phyloP scores from a whole-genome alignment of 2,113 vertebrate species.

The Halcyon malimbica region DNA sequence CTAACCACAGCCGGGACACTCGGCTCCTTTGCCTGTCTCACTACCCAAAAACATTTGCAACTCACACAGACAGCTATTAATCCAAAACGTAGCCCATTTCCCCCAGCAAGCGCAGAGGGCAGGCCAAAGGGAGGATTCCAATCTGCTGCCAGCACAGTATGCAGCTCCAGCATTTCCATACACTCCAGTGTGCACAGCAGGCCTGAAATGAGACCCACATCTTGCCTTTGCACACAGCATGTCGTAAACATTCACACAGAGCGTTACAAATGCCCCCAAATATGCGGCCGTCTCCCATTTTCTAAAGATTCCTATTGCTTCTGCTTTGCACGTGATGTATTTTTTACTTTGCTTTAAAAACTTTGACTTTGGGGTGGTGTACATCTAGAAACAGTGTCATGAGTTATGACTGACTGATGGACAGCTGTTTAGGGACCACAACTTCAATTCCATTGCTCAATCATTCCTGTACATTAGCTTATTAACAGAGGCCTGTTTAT shows the following conservation, averaged over 20 bases:
- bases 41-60: neutral
- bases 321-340: fast-evolving
- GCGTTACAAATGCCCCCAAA: neutral
- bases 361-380: neutral
- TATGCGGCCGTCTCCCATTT: neutral
- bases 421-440: neutral
- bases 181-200: neutral
- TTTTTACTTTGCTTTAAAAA: neutral
- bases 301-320: neutral
- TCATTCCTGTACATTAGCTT: neutral
- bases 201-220: slow-evolving; percentile 29
- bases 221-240: neutral
- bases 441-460: slow-evolving; percentile 9
- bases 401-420: neutral
- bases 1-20: neutral
- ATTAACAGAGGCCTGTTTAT: slow-evolving; percentile 48
- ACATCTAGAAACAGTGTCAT: neutral
- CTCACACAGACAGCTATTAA: neutral
- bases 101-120: neutral
- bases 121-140: neutral
- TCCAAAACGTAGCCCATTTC: neutral
- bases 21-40: neutral
- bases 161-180: neutral
- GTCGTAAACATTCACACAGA: neutral
- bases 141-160: slow-evolving; percentile 4